Base-by-base conservation (phyloP, 2,113 vertebrate species). In the Phalacrocorax brasilianus region DNA sequence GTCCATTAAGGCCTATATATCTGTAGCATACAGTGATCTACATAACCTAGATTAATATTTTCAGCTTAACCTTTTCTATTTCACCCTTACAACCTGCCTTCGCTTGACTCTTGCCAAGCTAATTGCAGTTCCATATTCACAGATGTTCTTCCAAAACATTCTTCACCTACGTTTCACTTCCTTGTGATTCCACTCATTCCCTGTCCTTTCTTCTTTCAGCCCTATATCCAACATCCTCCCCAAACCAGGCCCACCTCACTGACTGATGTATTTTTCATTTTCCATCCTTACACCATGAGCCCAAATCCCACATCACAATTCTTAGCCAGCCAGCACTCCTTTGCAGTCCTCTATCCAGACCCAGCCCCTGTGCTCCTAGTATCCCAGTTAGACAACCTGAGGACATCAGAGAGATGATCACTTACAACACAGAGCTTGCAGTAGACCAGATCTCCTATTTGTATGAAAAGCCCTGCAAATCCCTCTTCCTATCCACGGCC, bases 241-340 rank as follows among this genome's bases (percentile, higher is more conserved):
- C 62, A 85, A 32, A 81, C 40, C 66, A 66, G 71, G 58, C 38
- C 12, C 16, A 71, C 66, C 32, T 82, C 83, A 59, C 28, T 2
- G 2, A 38, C 30, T 75, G 26, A 28, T 0, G 0, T n/a, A 8
- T 32, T 90, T 45, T 63, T 63, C 61, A 45, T 28, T 17, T 67
- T n/a, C 24, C 20, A 47, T 6, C 27, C 59, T 79, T 47, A 68
- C 16, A 20, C 49, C 38, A 16, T 5, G 6, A 18, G 38, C 32
- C 23, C 61, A 42, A 28, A 53, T 27, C 38, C 47, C 52, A 18
- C 40, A 50, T 20, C 22, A 20, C 21, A 1, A 1, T 17, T 16
- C 58, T 52, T 20, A 63, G n/a, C 23, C 79, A 61, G 30, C 22
- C 73, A 56, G 58, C 23, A 22, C 40, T 81, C 58, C 33, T 53